Percentiles rank a stretch among this genome's conserved stretches.
Evolutionary conservation across 2,113 vertebrate species (phyloP).

Genomic region (Plectropomus leopardus): DNA sequence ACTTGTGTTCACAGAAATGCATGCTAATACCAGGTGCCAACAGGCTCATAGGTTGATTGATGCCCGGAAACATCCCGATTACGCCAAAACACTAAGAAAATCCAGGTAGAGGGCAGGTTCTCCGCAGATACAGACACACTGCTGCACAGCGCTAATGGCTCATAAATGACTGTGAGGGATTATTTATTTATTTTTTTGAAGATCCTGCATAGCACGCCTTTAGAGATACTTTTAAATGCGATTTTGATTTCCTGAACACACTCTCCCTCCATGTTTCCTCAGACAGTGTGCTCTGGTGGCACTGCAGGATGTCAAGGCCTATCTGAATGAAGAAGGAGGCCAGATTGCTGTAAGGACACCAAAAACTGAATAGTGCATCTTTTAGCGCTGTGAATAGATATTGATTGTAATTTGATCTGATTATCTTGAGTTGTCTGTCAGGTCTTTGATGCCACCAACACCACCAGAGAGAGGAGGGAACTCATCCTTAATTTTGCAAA

Average conservation of each 20-base stretch:
- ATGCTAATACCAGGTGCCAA: too few species aligned
- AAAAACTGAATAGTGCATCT: not conserved
- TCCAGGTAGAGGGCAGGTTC: too few species aligned
- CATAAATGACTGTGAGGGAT: too few species aligned
- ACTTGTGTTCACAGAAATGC: too few species aligned
- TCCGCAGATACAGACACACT: too few species aligned
- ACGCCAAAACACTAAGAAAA: too few species aligned
- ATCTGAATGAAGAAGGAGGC: conserved; percentile 91
- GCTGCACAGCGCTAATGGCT: too few species aligned
- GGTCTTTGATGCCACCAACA: conserved; percentile 88
- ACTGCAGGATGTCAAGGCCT: conserved; percentile 92
- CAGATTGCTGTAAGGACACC: conserved; percentile 93
- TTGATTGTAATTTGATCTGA: not conserved
- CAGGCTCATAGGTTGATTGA: too few species aligned
- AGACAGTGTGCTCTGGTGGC: conserved; percentile 94
- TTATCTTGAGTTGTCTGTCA: conserved; percentile 35
- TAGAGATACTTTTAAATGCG: too few species aligned
- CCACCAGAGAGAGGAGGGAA: conserved; percentile 84
- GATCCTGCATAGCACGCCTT: too few species aligned
- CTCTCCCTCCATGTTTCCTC: conserved; percentile 33
- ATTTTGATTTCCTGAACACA: not conserved
- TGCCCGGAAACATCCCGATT: too few species aligned
- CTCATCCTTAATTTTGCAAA: conserved; percentile 82
- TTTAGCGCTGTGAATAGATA: not conserved
- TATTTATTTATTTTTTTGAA: too few species aligned